Percentiles rank a stretch among this genome's conserved stretches.
Evolutionary conservation across 1,140 invertebrate species (phyloP).

Genomic region (Sipha flava): DNA sequence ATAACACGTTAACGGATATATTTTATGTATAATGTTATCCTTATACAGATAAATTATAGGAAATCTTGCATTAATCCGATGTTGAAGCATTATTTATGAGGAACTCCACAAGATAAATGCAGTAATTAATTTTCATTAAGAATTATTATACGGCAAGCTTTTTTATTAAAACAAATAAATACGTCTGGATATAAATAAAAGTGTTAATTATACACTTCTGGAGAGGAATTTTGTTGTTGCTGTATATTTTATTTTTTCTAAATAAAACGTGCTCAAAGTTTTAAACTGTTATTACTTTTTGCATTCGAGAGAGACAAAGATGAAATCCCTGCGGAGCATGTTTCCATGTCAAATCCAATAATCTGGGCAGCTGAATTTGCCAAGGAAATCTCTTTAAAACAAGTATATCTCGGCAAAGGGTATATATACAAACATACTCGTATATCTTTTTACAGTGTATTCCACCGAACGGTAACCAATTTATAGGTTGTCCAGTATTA

Average conservation of each 20-base stretch:
- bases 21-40: no score
- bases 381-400: neutral
- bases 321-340: constrained; percentile 4
- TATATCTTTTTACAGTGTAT: neutral
- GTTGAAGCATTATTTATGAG: neutral
- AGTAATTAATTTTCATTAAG: neutral
- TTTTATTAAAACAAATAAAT: neutral
- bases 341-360: constrained; percentile 28
- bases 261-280: constrained; percentile 6
- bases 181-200: neutral
- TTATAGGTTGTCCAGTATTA: neutral
- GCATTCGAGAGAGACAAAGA: neutral
- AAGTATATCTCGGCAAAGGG: neutral
- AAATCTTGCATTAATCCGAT: no score
- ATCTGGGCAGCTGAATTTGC: neutral
- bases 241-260: neutral
- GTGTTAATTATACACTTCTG: neutral
- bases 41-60: no score
- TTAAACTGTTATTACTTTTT: constrained; percentile 17
- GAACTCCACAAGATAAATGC: neutral
- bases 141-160: neutral
- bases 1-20: no score
- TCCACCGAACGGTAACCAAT: neutral
- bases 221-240: neutral
- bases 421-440: neutral